These are phyloP conservation scores for Hippasteria phrygiana DNA, from an alignment of 53 echinoderm and acorn worm genomes.

Conservation along the genomic window DNA sequence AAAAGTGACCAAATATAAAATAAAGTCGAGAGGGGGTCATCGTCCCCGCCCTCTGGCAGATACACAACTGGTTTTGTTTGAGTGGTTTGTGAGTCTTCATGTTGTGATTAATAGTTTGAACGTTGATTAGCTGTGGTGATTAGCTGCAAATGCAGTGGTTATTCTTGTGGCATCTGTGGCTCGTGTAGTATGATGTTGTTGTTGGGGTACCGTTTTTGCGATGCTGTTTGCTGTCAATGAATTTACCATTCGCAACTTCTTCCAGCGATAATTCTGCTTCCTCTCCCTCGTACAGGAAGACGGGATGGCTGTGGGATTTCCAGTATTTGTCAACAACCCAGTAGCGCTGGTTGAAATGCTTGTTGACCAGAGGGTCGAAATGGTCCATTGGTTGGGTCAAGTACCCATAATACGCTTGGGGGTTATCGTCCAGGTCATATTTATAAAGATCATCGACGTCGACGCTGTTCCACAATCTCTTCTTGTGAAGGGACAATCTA, in stretches of 20 bases:
- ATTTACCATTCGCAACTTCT: slow-evolving; percentile 46
- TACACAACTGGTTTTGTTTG: too few relatives aligned
- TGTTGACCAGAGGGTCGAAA: background rate
- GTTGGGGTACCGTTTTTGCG: background rate
- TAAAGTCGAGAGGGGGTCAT: too few relatives aligned
- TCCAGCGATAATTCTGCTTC: slow-evolving; percentile 41
- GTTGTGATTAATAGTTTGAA: too few relatives aligned
- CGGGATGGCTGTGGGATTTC: slow-evolving; percentile 64
- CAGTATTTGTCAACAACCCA: slow-evolving; percentile 65
- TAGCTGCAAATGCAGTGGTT: too few relatives aligned
- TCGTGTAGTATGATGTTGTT: too few relatives aligned
- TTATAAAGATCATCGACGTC: background rate
- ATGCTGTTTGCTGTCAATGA: background rate
- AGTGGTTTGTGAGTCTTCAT: too few relatives aligned
- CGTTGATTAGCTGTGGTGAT: too few relatives aligned
- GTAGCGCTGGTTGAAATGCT: slow-evolving; percentile 58
- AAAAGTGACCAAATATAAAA: too few relatives aligned
- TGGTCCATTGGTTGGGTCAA: background rate
- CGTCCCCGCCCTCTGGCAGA: too few relatives aligned
- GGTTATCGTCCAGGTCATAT: background rate
- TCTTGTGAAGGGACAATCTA: background rate
- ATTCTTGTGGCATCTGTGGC: too few relatives aligned
- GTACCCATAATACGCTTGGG: background rate
- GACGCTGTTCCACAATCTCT: background rate
- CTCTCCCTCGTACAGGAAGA: slow-evolving; percentile 75